Percentiles rank a stretch among this genome's conserved stretches.
Conservation (phyloP, 2,113 vertebrate genomes). For the Nipponia nippon region DNA sequence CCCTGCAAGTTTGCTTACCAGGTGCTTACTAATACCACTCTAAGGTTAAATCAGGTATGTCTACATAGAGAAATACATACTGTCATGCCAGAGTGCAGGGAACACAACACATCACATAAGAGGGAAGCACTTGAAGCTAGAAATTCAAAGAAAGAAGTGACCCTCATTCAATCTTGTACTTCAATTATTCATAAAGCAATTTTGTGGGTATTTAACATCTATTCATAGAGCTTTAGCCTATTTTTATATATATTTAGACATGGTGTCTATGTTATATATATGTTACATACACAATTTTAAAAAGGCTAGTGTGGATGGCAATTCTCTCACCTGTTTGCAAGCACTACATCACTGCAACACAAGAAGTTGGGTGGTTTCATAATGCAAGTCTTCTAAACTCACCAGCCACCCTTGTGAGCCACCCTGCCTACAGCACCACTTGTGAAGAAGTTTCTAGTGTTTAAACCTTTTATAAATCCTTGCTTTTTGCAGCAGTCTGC, state of each 20-base stretch:
- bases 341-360: background rate
- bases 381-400: background rate
- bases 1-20: background rate
- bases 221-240: background rate
- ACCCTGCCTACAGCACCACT: background rate
- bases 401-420: background rate
- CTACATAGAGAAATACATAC: background rate
- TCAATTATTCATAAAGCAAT: background rate
- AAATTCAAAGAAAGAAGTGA: background rate
- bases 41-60: rapidly evolving
- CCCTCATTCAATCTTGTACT: background rate
- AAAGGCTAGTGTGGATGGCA: background rate
- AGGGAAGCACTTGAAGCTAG: background rate
- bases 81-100: background rate
- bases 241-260: background rate
- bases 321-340: background rate
- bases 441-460: background rate
- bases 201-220: background rate
- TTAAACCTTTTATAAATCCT: background rate
- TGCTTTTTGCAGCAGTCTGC: background rate
- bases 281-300: background rate
- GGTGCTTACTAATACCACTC: background rate
- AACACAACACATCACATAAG: rapidly evolving
- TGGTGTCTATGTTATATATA: background rate
- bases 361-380: background rate